A percentile compares a stretch with the other conserved stretches of the same genome.
These are phyloP conservation scores for Mactromeris polynyma DNA, from an alignment of 2,888 invertebrate genomes.

Conservation along the genomic window DNA sequence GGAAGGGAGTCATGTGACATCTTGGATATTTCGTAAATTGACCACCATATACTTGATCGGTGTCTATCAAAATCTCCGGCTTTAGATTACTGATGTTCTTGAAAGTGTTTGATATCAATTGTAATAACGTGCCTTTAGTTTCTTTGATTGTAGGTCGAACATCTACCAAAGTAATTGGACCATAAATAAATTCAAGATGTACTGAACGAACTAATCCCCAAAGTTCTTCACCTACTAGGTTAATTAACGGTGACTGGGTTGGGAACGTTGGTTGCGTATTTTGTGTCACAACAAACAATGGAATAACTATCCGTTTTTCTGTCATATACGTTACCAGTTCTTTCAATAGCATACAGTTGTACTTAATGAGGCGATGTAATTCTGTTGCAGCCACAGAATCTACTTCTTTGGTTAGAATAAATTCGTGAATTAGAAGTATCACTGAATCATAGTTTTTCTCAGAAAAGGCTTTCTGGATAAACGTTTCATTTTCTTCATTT, in stretches of 20 bases:
- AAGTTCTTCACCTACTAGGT: constrained; percentile 27
- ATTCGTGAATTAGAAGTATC: background rate
- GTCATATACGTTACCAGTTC: constrained; percentile 2
- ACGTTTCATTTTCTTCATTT: background rate
- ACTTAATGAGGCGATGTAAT: background rate
- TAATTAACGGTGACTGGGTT: background rate
- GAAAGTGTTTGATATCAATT: background rate
- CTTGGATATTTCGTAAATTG: constrained; percentile 22
- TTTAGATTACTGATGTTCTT: background rate
- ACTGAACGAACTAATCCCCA: constrained; percentile 45
- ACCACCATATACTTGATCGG: constrained; percentile 12
- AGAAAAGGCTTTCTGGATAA: too few species aligned
- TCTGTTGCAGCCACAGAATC: background rate
- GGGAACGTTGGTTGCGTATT: constrained; percentile 22
- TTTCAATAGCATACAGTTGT: constrained; percentile 24
- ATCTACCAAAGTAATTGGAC: constrained; percentile 31
- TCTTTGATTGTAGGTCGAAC: constrained; percentile 23
- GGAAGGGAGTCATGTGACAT: background rate
- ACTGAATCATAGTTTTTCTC: background rate
- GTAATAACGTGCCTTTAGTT: background rate
- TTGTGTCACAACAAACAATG: constrained; percentile 26
- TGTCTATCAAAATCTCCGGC: constrained; percentile 12
- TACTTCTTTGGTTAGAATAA: background rate
- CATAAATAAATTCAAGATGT: constrained; percentile 17
- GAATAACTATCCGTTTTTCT: background rate